A percentile compares a stretch with the other conserved stretches of the same genome.
Conservation (phyloP, 2,113 vertebrate species). For the Phocoena phocoena region DNA sequence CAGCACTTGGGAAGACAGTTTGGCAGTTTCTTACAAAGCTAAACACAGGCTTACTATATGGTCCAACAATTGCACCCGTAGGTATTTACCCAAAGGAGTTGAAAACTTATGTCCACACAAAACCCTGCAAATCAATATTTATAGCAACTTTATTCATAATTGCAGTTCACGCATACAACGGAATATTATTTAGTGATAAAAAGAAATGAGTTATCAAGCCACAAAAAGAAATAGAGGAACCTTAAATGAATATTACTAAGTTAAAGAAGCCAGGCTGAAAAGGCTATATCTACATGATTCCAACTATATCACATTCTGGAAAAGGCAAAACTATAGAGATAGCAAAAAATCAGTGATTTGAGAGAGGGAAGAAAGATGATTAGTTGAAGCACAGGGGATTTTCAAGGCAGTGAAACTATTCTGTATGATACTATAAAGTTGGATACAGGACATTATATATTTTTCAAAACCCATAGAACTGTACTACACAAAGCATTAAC, state of each 20-base stretch:
- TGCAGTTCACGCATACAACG: neutral
- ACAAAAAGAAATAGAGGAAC: neutral
- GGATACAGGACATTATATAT: neutral
- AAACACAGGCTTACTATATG: neutral
- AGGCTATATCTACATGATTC: neutral
- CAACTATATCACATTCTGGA: neutral
- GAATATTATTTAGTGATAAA: neutral
- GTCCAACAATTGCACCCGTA: neutral
- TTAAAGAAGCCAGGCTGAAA: neutral
- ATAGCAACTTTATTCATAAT: neutral
- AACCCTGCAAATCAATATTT: neutral
- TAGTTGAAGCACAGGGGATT: neutral
- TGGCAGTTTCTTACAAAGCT: neutral
- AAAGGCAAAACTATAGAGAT: neutral
- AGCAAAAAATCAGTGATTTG: neutral
- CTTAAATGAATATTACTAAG: neutral
- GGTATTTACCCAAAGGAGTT: neutral
- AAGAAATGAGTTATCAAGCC: neutral
- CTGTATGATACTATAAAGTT: neutral
- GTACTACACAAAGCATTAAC: neutral
- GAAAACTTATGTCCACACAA: neutral
- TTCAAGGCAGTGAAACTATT: neutral
- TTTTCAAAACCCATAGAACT: neutral
- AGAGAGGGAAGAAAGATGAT: neutral
- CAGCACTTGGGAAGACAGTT: neutral